Base-by-base conservation (phyloP, 92 coral and sea anemone species). In the Actinostola sp. region DNA sequence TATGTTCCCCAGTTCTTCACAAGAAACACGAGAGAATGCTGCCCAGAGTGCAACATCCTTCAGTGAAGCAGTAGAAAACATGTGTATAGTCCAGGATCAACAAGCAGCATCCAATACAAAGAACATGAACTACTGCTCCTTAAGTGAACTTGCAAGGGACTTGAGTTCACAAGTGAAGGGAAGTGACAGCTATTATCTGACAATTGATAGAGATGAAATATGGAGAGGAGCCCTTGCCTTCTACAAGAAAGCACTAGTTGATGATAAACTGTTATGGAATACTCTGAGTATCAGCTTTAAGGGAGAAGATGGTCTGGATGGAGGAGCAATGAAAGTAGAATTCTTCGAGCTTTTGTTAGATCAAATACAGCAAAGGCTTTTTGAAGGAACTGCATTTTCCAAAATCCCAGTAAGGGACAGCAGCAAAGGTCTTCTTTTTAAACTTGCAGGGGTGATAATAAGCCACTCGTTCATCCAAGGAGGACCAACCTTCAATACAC, bases 261-360 rank as follows among this genome's bases (percentile, higher is more conserved):
- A 78, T 66, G 60, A 66, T 7, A 60, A 78, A 62, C 53, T 53
- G 43, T 62, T 85, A 16, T 46, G 71, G 76, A 64, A 61, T 21
- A 67, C 59, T 58, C 77, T 80, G 63, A 59, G 68, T 35, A 77
- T 86, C 42, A 67, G 43, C 56, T 86, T 81, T 44, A 77, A 81
- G 31, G 72, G 66, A 43, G 84, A 86, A 75, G 84, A 86, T 32
- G 91, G 91, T 19, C 71, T 86, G 32, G 91, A 81, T 70, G 87
- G 70, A 10, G 84, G 87, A 53, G 91, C 77, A 0, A 59, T 86
- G 54, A 81, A 70, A 54, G 58, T 69, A 15, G 91, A 76, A 44
- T 81, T 70, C 57, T 85, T 79, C 48, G 52, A 78, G 59, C 63
- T 86, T 79, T 41, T 79, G n/a, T 34, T 81, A 16, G 41, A 86